phyloP scores from a whole-genome alignment of 2,888 invertebrate species.

The Acrocera orbiculus region DNA sequence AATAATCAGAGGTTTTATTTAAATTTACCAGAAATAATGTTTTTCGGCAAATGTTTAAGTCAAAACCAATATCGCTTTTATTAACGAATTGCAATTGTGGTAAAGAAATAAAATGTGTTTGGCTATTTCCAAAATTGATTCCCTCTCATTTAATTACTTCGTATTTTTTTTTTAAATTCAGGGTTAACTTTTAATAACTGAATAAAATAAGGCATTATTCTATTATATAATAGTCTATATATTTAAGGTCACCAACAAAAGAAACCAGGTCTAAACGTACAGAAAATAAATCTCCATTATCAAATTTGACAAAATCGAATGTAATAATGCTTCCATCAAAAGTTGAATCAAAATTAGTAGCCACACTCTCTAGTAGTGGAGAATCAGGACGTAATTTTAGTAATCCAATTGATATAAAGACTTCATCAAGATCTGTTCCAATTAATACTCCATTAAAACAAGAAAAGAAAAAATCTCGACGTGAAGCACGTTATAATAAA shows the following conservation, averaged over 20 bases:
- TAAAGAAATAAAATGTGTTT: too few species aligned
- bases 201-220: too few species aligned
- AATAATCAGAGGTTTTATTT: too few species aligned
- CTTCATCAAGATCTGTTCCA: constrained; percentile 13
- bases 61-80: too few species aligned
- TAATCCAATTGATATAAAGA: constrained; percentile 25
- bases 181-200: background rate
- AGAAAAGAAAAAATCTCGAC: constrained; percentile 20
- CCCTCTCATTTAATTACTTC: too few species aligned
- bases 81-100: too few species aligned
- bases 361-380: constrained; percentile 7
- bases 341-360: constrained; percentile 25
- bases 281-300: constrained; percentile 10
- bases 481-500: constrained; percentile 22
- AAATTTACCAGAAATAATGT: too few species aligned
- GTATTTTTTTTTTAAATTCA: too few species aligned
- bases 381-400: constrained; percentile 14
- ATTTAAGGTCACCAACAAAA: constrained; percentile 5
- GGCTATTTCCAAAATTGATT: too few species aligned
- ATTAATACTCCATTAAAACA: constrained; percentile 13
- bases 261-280: constrained; percentile 3
- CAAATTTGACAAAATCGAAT: constrained; percentile 21
- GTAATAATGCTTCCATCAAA: constrained; percentile 29
- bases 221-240: background rate
- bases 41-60: too few species aligned